These are phyloP conservation scores for Orthosia gracilis DNA, from an alignment of 2,888 invertebrate genomes.

Conservation along the genomic window DNA sequence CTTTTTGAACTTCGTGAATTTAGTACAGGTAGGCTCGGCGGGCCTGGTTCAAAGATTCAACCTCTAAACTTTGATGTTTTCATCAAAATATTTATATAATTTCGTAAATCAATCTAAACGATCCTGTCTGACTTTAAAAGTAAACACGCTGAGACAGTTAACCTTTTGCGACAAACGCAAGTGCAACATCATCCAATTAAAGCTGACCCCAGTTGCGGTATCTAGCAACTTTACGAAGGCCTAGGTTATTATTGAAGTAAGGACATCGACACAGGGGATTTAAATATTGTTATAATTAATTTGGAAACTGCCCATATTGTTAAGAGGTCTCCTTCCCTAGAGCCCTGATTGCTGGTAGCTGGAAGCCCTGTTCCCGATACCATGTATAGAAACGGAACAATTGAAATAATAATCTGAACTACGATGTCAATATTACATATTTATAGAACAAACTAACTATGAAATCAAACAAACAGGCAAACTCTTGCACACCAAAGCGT, in stretches of 20 bases:
- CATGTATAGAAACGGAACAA: no score
- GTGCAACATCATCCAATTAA: constrained; percentile 70
- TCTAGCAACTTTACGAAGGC: constrained; percentile 61
- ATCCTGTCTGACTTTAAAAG: constrained; percentile 6
- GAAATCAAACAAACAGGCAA: constrained; percentile 8
- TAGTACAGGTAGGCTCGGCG: not conserved
- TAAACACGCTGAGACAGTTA: not conserved
- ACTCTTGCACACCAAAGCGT: constrained; percentile 1
- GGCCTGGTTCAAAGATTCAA: not conserved
- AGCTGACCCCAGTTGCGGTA: constrained; percentile 55
- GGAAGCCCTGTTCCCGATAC: no score
- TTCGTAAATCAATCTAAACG: constrained; percentile 14
- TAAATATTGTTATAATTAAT: constrained; percentile 18
- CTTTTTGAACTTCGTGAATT: not conserved
- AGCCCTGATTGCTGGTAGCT: no score
- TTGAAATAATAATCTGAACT: not conserved
- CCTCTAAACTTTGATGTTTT: not conserved
- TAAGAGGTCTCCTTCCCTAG: no score
- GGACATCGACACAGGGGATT: constrained; percentile 33
- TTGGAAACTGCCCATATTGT: not conserved
- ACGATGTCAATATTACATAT: constrained; percentile 13
- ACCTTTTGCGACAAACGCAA: constrained; percentile 54
- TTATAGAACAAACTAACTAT: constrained; percentile 1
- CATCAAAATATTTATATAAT: not conserved
- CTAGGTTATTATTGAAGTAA: constrained; percentile 60